Base-by-base conservation (phyloP, 1,140 invertebrate genomes). In the Diprion similis region DNA sequence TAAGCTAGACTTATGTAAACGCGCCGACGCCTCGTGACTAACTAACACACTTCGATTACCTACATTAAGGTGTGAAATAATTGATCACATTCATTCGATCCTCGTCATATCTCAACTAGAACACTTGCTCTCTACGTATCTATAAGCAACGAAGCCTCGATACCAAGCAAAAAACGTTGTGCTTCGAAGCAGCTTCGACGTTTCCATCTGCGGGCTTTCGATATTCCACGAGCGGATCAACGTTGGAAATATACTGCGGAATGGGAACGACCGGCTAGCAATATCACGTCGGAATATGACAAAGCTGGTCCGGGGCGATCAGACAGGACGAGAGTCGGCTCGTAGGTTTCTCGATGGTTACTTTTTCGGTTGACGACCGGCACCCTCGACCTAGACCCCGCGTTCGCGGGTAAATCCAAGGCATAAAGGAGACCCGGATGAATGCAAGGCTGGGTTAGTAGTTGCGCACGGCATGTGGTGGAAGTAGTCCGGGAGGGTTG, bases 361-460 rank as follows among this genome's bases (percentile, higher is more conserved):
- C 24, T 37, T 37, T 37, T 37, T 37, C 51, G 51, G 51, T 59
- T 59, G 51, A 59, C 51, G 51, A 59, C n/a, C 51, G 51, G 9
- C 51, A 59, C 0, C 51, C 51, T 59, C 51, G 51, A 59, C 51
- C 51, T 59, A 59, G 51, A 59, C 51, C 51, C 24, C 51, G n/a
- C 51, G 51, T 59, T 59, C 11, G 51, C 51, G 51, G 51, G 8
- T 59, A 8, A 59, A 59, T 59, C 51, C 51, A 37, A 37, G 51
- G 51, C 51, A 59, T 59, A 59, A 59, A 59, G 3, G 51, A 59
- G 51, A 59, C 51, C 51, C 51, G 51, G 51, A 59, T 59, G 51
- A 59, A 59, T 59, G 51, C 51, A 59, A 59, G 51, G 51, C 51
- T 8, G 51, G 51, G 51, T 9, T 59, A 6, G 51, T 59, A 59